Evolutionary conservation across 2,113 vertebrate species (phyloP).

Genomic region (Coptodon bakossiorum): DNA sequence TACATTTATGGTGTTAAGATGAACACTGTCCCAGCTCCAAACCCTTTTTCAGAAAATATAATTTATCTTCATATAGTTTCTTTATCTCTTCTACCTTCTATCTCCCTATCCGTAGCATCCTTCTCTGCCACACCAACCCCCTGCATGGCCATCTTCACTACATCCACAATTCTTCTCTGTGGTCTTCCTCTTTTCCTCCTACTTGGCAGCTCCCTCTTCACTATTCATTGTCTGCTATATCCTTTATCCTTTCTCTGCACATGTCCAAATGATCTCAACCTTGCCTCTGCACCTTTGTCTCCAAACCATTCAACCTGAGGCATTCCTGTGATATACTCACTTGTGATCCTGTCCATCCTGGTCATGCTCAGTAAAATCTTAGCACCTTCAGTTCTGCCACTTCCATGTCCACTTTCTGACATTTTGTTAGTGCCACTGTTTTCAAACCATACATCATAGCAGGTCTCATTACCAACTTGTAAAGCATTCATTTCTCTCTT

Average conservation of each 20-base stretch:
- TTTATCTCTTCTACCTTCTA: background rate
- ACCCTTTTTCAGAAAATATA: background rate
- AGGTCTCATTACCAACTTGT: background rate
- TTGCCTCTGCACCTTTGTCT: background rate
- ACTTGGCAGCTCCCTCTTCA: background rate
- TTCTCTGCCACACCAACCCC: background rate
- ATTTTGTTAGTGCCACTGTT: background rate
- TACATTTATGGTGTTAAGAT: background rate
- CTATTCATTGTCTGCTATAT: background rate
- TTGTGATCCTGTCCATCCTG: background rate
- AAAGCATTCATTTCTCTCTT: background rate
- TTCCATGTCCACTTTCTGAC: background rate
- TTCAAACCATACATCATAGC: background rate
- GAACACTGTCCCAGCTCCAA: background rate
- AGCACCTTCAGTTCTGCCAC: background rate
- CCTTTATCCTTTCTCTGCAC: background rate
- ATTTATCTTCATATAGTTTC: background rate
- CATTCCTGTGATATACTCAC: background rate
- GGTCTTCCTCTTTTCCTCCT: background rate
- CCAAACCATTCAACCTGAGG: background rate
- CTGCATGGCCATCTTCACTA: background rate
- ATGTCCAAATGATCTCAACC: background rate
- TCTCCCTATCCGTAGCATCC: background rate
- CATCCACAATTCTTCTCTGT: background rate
- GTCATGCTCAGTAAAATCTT: background rate